Evolutionary conservation across 2,888 invertebrate genomes (phyloP).

Genomic region (Noctua pronuba): DNA sequence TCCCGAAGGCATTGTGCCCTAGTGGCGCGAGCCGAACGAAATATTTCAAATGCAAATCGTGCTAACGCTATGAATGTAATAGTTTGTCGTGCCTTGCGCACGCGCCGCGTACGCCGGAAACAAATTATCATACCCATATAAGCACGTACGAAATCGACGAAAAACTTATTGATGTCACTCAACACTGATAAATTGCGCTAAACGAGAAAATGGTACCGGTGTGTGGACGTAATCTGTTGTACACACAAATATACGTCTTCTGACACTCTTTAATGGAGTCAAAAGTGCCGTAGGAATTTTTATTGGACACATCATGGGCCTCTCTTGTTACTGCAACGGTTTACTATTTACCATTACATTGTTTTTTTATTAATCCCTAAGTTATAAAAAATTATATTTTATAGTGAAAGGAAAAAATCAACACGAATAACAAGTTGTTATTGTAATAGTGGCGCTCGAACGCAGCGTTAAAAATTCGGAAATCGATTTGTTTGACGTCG

Average conservation of each 20-base stretch:
- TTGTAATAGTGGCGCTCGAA: slow-evolving; percentile 68
- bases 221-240: slow-evolving; percentile 77
- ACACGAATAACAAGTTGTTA: slow-evolving; percentile 66
- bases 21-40: slow-evolving; percentile 86
- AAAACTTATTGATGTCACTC: slow-evolving; percentile 88
- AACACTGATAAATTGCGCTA: slow-evolving; percentile 87
- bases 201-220: slow-evolving; percentile 83
- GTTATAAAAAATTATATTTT: slow-evolving; percentile 64
- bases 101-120: slow-evolving; percentile 89
- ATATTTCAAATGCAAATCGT: slow-evolving; percentile 91
- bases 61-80: slow-evolving; percentile 89
- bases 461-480: slow-evolving; percentile 80
- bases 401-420: slow-evolving; percentile 60
- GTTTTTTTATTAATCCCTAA: slow-evolving; percentile 60
- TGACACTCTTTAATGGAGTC: slow-evolving; percentile 70
- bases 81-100: slow-evolving; percentile 89
- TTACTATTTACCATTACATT: slow-evolving; percentile 64
- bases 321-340: slow-evolving; percentile 77
- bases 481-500: slow-evolving; percentile 82
- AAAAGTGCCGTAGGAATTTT: slow-evolving; percentile 75
- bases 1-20: slow-evolving; percentile 85
- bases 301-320: slow-evolving; percentile 71
- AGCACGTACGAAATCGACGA: slow-evolving; percentile 86
- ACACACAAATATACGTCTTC: slow-evolving; percentile 72
- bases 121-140: slow-evolving; percentile 91